Percentiles rank a stretch among this genome's conserved stretches.
Conservation (phyloP, 2,797 vertebrate species). For the Serranus cabrilla region DNA sequence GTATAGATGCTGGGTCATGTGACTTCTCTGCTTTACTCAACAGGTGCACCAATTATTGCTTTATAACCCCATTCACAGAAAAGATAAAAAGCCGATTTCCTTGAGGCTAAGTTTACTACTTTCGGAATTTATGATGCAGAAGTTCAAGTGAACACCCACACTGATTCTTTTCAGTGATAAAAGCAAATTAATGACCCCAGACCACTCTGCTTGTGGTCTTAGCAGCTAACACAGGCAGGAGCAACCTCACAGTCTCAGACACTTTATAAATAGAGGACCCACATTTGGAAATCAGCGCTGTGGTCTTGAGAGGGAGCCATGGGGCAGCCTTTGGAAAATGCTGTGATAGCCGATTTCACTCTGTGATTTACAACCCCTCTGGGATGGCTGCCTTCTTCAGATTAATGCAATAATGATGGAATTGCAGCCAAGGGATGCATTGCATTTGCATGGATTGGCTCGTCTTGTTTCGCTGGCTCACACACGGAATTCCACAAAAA, state of each 20-base stretch:
- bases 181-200: not conserved
- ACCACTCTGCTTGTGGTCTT: not conserved
- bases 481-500: constrained; percentile 35
- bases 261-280: constrained; percentile 39
- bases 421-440: constrained; percentile 27
- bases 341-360: constrained; percentile 44
- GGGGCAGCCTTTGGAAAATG: constrained; percentile 17
- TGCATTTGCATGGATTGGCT: constrained; percentile 36
- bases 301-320: constrained; percentile 6
- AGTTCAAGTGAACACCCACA: not conserved
- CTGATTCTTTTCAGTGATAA: too few relatives aligned
- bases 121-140: not conserved
- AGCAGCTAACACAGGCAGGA: not conserved
- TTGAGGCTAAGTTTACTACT: not conserved
- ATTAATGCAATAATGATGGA: constrained; percentile 30
- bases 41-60: not conserved
- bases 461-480: constrained; percentile 3
- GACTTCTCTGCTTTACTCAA: not conserved
- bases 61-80: not conserved
- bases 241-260: constrained; percentile 28
- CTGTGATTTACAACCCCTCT: constrained; percentile 47
- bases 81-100: not conserved
- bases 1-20: not conserved
- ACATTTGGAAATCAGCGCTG: constrained; percentile 54
- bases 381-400: constrained; percentile 29